Conservation (phyloP, 1,140 invertebrate species). For the Fopius arisanus region DNA sequence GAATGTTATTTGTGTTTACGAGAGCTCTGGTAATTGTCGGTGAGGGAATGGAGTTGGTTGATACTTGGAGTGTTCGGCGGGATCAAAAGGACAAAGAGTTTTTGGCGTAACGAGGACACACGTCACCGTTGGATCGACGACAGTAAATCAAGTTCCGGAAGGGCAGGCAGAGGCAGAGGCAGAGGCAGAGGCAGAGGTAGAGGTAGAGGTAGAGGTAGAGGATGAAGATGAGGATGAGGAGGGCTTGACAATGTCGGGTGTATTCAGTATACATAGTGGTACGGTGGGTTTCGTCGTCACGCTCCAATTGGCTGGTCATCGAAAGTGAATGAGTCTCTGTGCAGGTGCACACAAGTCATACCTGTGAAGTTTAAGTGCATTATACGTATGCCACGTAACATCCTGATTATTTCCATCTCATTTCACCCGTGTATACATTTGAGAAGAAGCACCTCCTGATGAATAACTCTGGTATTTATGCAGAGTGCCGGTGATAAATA, state of each 20-base stretch:
- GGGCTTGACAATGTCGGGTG: constrained; percentile 1
- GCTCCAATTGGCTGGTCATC: constrained; percentile 38
- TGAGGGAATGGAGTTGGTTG: background rate
- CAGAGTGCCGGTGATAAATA: constrained; percentile 20
- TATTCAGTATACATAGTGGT: background rate
- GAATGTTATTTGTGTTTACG: background rate
- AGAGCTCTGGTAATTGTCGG: background rate
- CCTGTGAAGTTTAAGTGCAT: background rate
- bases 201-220: background rate
- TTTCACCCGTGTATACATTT: background rate
- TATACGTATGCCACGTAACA: background rate
- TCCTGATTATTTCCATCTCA: background rate
- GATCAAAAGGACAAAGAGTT: constrained; percentile 34
- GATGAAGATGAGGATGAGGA: constrained; percentile 19
- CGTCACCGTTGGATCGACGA: constrained; percentile 21
- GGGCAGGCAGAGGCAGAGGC: background rate
- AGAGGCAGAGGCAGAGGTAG: constrained; percentile 16
- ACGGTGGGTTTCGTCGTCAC: constrained; percentile 24
- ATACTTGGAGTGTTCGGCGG: constrained; percentile 17
- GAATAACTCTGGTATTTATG: background rate
- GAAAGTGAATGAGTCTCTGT: constrained; percentile 39
- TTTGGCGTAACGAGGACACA: constrained; percentile 34
- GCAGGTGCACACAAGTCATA: constrained; percentile 6
- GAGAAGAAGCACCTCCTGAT: background rate
- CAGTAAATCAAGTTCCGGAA: constrained; percentile 23